Evolutionary conservation across 1,140 invertebrate genomes (phyloP), one percentile per base, ranked within the genome.

Genomic region (Mylabris phalerata): DNA sequence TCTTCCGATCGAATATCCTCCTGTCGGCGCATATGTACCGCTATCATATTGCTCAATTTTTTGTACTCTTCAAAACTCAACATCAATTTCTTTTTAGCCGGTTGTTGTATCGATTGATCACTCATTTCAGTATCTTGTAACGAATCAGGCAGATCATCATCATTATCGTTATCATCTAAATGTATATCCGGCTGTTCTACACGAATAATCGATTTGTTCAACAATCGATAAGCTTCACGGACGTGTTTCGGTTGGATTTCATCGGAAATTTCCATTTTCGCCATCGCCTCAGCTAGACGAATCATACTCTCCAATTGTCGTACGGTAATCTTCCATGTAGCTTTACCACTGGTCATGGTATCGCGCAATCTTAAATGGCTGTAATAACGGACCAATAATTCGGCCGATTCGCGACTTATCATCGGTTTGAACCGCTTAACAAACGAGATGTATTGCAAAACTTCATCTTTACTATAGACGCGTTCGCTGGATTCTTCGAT

Each of bases 151-250:
- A 76, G 61, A 13, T 56, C 50, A 40, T 83, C 76, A 55, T 83
- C 80, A 1, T 71, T 66, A 9, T 84, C 81, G 32, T 80, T 75
- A 10, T 75, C 78, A 43, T 95, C 90, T 19, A 99, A 77, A 71
- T 96, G 87, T 48, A 99, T 92, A 73, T 99, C 97, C 0, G 96
- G 94, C 65, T 98, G 95, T 73, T 98, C 96, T 4, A 99, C 94
- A 42, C 94, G 83, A 50, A 99, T 94, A 61, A 99, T 98, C 3
- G 95, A 98, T 72, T 98, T 98, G 72, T 95, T 98, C n/a, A 99
- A 75, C 43, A 99, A 80, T 51, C 93, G 84, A 73, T 84, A 92
- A 0, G 97, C 96, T 80, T 99, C 95, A 69, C 87, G 87, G 0
- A 99, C 95, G 73, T 99, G 96, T 26, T 86, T 86, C 1, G 84